Evolutionary conservation across 2,113 vertebrate genomes (phyloP).

Genomic region (Centropus unirufus): DNA sequence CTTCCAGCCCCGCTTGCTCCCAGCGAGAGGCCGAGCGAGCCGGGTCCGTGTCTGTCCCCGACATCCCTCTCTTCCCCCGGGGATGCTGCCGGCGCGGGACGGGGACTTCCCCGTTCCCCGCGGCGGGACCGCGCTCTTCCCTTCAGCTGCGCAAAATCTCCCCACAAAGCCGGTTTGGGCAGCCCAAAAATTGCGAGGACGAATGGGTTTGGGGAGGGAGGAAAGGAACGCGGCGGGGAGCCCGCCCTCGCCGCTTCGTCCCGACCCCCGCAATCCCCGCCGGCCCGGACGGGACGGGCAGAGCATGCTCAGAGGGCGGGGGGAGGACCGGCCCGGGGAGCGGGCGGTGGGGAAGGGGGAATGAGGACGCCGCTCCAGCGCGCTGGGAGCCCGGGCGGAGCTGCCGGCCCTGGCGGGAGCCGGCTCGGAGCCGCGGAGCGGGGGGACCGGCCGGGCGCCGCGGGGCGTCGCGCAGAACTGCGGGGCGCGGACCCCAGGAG

Average conservation of each 20-base stretch:
- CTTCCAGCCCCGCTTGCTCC: background rate
- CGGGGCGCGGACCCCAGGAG: no score
- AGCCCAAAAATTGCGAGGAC: no score
- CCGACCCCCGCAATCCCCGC: background rate
- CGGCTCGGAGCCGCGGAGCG: background rate
- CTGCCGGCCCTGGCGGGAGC: background rate
- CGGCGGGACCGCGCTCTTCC: background rate
- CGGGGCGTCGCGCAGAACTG: no score
- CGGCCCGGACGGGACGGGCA: background rate
- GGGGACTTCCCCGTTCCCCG: background rate
- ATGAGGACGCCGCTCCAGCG: background rate
- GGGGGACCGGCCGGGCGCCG: no score
- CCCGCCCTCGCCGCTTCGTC: accelerated
- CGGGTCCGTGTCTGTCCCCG: background rate
- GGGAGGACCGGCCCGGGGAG: background rate
- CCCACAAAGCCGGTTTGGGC: background rate
- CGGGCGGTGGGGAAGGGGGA: background rate
- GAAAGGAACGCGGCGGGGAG: background rate
- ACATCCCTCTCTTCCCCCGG: background rate
- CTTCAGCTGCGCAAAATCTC: background rate
- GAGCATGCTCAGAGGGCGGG: conserved; percentile 27
- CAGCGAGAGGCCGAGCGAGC: background rate
- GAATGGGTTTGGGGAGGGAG: background rate
- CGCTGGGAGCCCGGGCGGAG: background rate
- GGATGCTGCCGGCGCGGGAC: background rate